A percentile compares a stretch with the other conserved stretches of the same genome.
Conservation (phyloP, 2,113 vertebrate species). For the Maccullochella peelii region DNA sequence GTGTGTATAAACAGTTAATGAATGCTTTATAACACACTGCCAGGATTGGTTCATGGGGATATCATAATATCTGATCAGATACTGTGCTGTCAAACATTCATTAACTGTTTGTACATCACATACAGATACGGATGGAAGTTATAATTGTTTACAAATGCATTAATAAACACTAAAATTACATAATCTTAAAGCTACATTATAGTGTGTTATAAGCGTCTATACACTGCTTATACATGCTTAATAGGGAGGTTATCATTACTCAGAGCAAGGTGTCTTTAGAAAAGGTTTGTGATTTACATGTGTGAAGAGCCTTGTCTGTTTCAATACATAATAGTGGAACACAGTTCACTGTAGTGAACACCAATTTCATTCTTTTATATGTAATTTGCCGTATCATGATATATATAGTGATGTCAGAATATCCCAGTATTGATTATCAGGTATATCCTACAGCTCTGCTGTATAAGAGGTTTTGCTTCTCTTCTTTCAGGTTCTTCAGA, state of each 20-base stretch:
- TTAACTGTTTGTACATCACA: neutral
- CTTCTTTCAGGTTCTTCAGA: neutral
- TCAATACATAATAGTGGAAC: neutral
- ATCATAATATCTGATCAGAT: neutral
- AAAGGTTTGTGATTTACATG: neutral
- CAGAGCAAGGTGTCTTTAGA: neutral
- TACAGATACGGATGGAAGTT: neutral
- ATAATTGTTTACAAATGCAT: neutral
- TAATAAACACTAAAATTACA: neutral
- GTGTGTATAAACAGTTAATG: neutral
- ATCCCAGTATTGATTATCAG: too few relatives aligned
- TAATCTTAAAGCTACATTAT: too few relatives aligned
- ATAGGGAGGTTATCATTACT: neutral
- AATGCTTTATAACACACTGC: neutral
- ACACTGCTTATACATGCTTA: neutral
- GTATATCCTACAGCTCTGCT: too few relatives aligned
- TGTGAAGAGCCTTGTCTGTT: neutral
- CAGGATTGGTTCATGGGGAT: neutral
- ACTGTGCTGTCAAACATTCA: neutral
- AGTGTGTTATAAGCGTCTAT: neutral
- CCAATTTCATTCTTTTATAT: too few relatives aligned
- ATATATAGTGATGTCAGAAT: neutral
- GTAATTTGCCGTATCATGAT: neutral
- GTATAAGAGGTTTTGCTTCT: neutral
- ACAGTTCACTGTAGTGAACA: too few relatives aligned